Evolutionary conservation across 2,113 vertebrate species (phyloP).

Genomic region (Gulo gulo): DNA sequence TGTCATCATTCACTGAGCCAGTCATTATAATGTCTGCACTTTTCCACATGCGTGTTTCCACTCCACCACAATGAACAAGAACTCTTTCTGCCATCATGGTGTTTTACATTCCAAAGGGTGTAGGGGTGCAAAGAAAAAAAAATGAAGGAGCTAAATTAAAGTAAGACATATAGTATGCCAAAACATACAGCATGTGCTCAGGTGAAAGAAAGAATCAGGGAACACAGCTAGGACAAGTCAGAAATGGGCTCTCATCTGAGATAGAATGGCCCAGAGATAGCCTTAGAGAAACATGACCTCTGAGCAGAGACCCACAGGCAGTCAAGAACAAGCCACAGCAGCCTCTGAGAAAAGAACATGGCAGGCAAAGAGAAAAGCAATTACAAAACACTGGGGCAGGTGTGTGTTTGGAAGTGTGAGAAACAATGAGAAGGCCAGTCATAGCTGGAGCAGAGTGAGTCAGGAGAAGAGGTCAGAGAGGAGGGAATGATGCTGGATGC

Average conservation of each 20-base stretch:
- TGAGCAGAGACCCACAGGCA: not conserved
- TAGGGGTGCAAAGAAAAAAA: not conserved
- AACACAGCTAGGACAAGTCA: not conserved
- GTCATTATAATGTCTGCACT: not conserved
- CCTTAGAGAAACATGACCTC: not conserved
- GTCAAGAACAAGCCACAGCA: not conserved
- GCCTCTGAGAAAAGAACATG: not conserved
- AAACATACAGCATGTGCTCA: not conserved
- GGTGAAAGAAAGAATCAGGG: not conserved
- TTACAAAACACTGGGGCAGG: not conserved
- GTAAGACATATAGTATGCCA: not conserved
- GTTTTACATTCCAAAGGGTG: not conserved
- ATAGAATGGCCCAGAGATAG: not conserved
- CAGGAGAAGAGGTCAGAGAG: rapidly evolving
- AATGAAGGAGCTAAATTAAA: not conserved
- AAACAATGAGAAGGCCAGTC: not conserved
- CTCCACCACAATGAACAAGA: not conserved
- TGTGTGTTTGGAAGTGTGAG: not conserved
- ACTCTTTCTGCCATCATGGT: not conserved
- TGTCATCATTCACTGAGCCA: not conserved
- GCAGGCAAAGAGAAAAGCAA: not conserved
- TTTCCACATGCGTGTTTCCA: not conserved
- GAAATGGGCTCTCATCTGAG: not conserved
- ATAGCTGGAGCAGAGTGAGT: not conserved
- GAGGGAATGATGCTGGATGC: rapidly evolving